Base-by-base conservation (phyloP, 2,797 vertebrate species). In the Threskiornis aethiopicus region DNA sequence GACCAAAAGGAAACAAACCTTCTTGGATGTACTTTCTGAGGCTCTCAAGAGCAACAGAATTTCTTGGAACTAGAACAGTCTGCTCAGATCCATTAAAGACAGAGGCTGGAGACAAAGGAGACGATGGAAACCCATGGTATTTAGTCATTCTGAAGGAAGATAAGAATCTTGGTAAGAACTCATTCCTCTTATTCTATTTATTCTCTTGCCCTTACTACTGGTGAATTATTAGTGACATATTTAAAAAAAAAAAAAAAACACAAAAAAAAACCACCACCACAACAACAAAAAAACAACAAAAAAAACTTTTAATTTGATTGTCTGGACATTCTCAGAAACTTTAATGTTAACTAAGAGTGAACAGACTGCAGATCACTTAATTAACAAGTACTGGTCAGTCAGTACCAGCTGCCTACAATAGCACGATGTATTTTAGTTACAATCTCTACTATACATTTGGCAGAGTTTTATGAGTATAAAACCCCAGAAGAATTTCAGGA, bases 101-200 rank as follows among this genome's bases (percentile, higher is more conserved):
- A 37, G 14, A 65, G 37, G 6, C 25, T 89, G 55, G 35, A 91
- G 20, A 64, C 19, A 85, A 73, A 79, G 54, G 29, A 72, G 57
- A 37, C 0, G 0, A 47, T 4, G 3, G 39, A 64, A 83, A 69
- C 1, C 2, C 39, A 20, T 25, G 7, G 9, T 77, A 20, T 86
- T 87, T 42, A 69, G 62, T 73, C 15, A 69, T 52, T 77, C 25
- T 13, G n/a, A 70, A 65, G 52, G 42, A 73, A 80, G 17, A 51
- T 18, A 66, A 71, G 11, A 78, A 73, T 70, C 64, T 57, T 29
- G 10, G 6, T 66, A 75, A 83, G 37, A 72, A 44, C 3, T 52
- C 5, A 22, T 62, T 71, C 17, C 7, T 66, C 19, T 87, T 61
- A 16, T 8, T 39, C 17, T 54, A 84, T 85, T 70, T 24, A 70